Evolutionary conservation across 1,140 invertebrate genomes (phyloP).

Genomic region (Drosophila leontia): DNA sequence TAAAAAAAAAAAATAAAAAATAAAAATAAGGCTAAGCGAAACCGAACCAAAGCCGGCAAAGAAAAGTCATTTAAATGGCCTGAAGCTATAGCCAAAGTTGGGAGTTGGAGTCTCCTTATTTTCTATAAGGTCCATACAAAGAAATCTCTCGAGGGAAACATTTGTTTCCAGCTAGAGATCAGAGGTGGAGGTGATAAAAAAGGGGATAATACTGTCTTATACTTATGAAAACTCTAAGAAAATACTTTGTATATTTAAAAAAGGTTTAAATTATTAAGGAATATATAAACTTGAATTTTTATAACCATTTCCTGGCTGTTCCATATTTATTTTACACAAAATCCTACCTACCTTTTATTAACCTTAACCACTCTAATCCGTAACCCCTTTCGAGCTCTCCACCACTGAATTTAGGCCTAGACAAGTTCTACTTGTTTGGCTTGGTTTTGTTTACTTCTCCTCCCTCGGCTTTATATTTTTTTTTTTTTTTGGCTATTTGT

Average conservation of each 20-base stretch:
- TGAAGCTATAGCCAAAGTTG: conserved; percentile 36
- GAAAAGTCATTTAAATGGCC: conserved; percentile 77
- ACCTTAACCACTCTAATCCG: too few relatives aligned
- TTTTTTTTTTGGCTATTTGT: conserved; percentile 41
- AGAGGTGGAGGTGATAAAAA: conserved; percentile 15
- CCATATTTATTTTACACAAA: neutral
- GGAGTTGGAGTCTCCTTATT: conserved; percentile 45
- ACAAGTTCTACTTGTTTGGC: conserved; percentile 79
- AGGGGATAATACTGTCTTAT: too few relatives aligned
- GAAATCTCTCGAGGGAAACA: conserved; percentile 40
- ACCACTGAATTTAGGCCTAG: conserved; percentile 66
- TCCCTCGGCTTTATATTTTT: conserved; percentile 27
- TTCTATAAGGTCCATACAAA: conserved; percentile 16
- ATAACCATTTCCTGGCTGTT: neutral
- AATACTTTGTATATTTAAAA: neutral
- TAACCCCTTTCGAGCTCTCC: neutral
- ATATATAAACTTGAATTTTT: neutral
- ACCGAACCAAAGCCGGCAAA: conserved; percentile 55
- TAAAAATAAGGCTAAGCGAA: conserved; percentile 39
- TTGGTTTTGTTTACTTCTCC: conserved; percentile 39
- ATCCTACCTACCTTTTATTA: neutral
- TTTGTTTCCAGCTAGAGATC: conserved; percentile 29
- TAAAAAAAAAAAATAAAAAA: conserved; percentile 40
- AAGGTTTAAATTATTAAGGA: neutral
- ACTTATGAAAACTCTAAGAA: too few relatives aligned